These are phyloP conservation scores for Meloidogyne exigua DNA, from an alignment of 1,140 invertebrate species.

Conservation along the genomic window DNA sequence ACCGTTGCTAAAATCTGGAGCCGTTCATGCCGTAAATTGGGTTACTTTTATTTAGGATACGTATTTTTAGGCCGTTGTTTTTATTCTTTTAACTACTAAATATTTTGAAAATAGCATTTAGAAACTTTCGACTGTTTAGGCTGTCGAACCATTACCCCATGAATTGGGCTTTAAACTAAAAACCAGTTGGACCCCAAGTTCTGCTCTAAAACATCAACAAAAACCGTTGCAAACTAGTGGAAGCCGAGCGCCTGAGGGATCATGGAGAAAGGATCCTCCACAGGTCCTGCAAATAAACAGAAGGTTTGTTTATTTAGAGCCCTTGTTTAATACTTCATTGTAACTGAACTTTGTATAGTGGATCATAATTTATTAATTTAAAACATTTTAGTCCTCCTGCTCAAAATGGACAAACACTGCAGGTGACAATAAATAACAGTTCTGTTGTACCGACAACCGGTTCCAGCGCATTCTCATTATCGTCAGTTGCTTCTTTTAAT, in stretches of 20 bases:
- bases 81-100: not conserved
- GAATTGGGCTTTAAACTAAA: slow-evolving; percentile 41
- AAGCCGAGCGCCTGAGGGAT: not conserved
- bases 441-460: not conserved
- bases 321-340: too few species aligned
- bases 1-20: slow-evolving; percentile 46
- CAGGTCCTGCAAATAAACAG: not conserved
- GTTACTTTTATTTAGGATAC: slow-evolving; percentile 7
- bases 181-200: slow-evolving; percentile 41
- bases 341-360: not conserved
- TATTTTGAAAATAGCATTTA: not conserved
- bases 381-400: not conserved
- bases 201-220: slow-evolving; percentile 18
- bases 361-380: too few species aligned
- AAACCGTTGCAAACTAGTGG: slow-evolving; percentile 1
- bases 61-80: not conserved
- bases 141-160: slow-evolving; percentile 45
- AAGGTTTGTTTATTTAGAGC: not conserved
- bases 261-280: not conserved
- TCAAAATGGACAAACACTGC: not conserved
- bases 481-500: not conserved
- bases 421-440: not conserved
- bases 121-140: slow-evolving; percentile 23
- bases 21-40: slow-evolving; percentile 48
- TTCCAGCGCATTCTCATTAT: not conserved